A percentile compares a stretch with the other conserved stretches of the same genome.
Conservation (phyloP, 2,888 invertebrate genomes). For the Andrena marginata region DNA sequence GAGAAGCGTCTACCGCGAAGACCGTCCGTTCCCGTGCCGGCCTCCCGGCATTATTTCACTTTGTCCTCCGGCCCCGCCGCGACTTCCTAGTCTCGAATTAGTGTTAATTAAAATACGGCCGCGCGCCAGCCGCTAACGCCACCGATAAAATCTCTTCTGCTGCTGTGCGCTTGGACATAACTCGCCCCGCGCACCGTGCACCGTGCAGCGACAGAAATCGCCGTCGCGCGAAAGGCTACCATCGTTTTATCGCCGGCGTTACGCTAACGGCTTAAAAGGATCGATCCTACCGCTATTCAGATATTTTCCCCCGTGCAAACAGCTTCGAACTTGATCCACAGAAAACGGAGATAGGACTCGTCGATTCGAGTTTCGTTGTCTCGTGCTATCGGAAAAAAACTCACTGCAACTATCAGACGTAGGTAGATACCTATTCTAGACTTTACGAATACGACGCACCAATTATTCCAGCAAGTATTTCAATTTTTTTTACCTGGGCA, state of each 20-base stretch:
- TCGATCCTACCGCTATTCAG: slow-evolving; percentile 11
- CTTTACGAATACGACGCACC: slow-evolving; percentile 21
- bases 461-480: slow-evolving; percentile 27
- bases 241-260: background rate
- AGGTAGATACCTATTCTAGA: slow-evolving; percentile 18
- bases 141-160: slow-evolving; percentile 65
- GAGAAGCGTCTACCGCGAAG: slow-evolving; percentile 17
- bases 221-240: background rate
- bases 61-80: slow-evolving; percentile 56
- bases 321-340: background rate
- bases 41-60: slow-evolving; percentile 66
- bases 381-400: slow-evolving; percentile 48
- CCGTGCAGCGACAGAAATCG: slow-evolving; percentile 7
- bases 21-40: background rate
- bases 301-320: background rate
- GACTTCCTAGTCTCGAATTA: slow-evolving; percentile 63
- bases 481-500: slow-evolving; percentile 17
- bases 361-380: slow-evolving; percentile 40
- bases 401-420: slow-evolving; percentile 24
- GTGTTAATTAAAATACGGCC: slow-evolving; percentile 72
- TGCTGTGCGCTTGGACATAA: background rate
- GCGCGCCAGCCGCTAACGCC: slow-evolving; percentile 59
- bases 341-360: background rate
- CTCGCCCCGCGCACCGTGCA: background rate
- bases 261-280: slow-evolving; percentile 30